Conservation (phyloP, 1,140 invertebrate genomes). For the Wiebesia pumilae region DNA sequence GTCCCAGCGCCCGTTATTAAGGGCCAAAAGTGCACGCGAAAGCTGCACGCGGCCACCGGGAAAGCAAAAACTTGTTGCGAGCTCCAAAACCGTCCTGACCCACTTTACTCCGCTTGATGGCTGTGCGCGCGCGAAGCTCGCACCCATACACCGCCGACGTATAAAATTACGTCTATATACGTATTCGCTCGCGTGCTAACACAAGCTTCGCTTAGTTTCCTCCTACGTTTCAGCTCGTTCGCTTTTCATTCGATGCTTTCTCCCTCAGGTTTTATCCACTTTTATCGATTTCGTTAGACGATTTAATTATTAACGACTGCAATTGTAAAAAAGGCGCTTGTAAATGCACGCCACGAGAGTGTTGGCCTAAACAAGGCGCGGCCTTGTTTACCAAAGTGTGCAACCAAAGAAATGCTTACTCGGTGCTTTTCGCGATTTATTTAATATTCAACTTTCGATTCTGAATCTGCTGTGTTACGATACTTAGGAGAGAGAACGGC, state of each 20-base stretch:
- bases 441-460: background rate
- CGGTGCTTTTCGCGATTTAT: background rate
- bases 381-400: background rate
- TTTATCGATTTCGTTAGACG: background rate
- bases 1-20: background rate
- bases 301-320: background rate
- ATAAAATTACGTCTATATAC: background rate
- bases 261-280: background rate
- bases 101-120: constrained; percentile 5
- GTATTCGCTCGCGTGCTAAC: background rate
- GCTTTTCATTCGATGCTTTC: background rate
- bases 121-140: background rate
- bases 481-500: background rate
- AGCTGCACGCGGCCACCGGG: background rate
- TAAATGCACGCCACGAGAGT: background rate
- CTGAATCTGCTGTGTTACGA: background rate
- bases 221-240: background rate
- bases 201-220: background rate
- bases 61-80: constrained; percentile 51
- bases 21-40: constrained; percentile 4
- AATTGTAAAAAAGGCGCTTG: background rate
- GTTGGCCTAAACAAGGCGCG: background rate
- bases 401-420: background rate
- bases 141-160: background rate
- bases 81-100: constrained; percentile 43